A percentile compares a stretch with the other conserved stretches of the same genome.
Evolutionary conservation across 2,888 invertebrate genomes (phyloP).

Genomic region (Habroteleia sp.): DNA sequence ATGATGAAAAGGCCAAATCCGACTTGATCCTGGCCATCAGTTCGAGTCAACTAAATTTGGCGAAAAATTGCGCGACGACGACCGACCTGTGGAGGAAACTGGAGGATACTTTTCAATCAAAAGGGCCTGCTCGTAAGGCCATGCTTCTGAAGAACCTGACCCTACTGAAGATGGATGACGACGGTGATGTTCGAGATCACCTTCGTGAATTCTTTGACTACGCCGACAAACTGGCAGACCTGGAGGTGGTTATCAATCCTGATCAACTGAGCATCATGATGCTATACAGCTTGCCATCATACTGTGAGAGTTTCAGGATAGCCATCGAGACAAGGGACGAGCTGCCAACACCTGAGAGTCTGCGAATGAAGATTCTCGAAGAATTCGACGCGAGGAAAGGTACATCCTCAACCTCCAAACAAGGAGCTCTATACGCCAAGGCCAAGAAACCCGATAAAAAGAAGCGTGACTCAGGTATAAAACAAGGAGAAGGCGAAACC

Average conservation of each 20-base stretch:
- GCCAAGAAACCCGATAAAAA: too few species aligned
- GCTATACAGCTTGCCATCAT: conserved; percentile 49
- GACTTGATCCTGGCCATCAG: conserved; percentile 9
- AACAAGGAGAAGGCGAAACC: too few species aligned
- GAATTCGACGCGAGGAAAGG: conserved; percentile 23
- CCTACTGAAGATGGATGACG: conserved; percentile 13
- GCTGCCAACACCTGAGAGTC: conserved; percentile 28
- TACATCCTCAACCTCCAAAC: too few species aligned
- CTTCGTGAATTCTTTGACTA: conserved; percentile 1
- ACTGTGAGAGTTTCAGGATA: conserved; percentile 45
- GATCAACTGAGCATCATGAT: conserved; percentile 35
- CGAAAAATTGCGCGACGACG: conserved; percentile 3
- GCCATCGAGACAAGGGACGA: conserved; percentile 39
- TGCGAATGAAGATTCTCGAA: conserved; percentile 43
- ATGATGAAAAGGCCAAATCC: conserved; percentile 16
- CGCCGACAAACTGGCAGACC: conserved; percentile 19
- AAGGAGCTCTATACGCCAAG: too few species aligned
- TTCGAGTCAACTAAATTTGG: conserved; percentile 1
- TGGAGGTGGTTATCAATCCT: conserved; percentile 19
- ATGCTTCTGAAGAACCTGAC: conserved; percentile 9
- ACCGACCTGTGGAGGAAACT: conserved; percentile 6
- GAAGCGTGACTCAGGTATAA: too few species aligned
- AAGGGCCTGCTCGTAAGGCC: conserved; percentile 20
- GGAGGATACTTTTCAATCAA: conserved; percentile 6
- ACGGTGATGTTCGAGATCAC: conserved; percentile 21